Evolutionary conservation across 2,797 vertebrate genomes (phyloP), one percentile per base, ranked within the genome.

Genomic region (Artibeus jamaicensis): DNA sequence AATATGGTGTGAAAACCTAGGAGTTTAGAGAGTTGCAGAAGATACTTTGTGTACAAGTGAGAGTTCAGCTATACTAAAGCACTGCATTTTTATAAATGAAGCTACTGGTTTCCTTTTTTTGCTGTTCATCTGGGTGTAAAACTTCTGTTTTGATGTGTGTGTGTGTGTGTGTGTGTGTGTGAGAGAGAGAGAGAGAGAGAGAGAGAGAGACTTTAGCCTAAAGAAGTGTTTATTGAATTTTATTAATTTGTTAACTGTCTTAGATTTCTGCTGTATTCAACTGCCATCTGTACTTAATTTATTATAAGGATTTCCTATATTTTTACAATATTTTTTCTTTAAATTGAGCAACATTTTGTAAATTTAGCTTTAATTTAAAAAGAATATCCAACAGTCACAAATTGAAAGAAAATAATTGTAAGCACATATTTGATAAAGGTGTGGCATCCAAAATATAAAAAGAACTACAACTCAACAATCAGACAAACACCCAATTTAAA

Each of bases 271-370:
- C 71, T 76, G 29, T 39, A 59, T 73, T 67, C 62, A 89, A 18
- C 22, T 82, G 12, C 70, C 62, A 34, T 37, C 65, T 65, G 16
- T 71, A 86, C 19, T 90, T 82, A 32, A 12, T 78, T 91, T 76
- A 15, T 85, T 37, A 67, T 24, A 59, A 32, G 16, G 9, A 82
- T 65, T 91, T 62, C 42, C 37, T 82, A n/a, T 32, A 70, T 87
- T 79, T 92, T 96, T 62, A 78, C 65, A 83, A n/a, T 37, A 70
- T 46, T 42, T 74, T 94, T 91, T n/a, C 77, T 94, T 86, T 29
- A 81, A 93, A 88, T 55, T 65, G n/a, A 71, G 2, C 53, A 29
- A 37, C 32, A 50, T 68, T 84, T 73, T 79, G 9, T 42, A 91
- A 92, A 88, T 8, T 34, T 90, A 91, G 50, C 46, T 71, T 81